A percentile compares a stretch with the other conserved stretches of the same genome.
Evolutionary conservation across 2,888 invertebrate species (phyloP).

Genomic region (Eurytoma adleriae): DNA sequence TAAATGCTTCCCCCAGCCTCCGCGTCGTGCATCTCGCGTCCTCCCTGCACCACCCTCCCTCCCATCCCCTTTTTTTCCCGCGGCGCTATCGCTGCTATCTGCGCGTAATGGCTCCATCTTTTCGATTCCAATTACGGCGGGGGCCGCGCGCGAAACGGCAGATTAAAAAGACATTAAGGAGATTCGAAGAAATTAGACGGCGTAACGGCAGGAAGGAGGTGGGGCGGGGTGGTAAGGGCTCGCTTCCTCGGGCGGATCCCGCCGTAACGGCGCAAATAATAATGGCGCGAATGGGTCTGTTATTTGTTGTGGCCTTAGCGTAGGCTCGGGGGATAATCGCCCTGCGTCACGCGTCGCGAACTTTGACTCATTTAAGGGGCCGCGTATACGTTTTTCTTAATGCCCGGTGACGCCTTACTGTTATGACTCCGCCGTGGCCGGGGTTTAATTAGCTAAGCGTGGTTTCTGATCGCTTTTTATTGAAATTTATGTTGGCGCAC

Average conservation of each 20-base stretch:
- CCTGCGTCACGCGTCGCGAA: not conserved
- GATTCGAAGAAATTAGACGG: slow-evolving; percentile 46
- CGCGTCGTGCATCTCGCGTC: slow-evolving; percentile 50
- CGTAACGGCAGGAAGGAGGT: not conserved
- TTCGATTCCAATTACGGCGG: slow-evolving; percentile 14
- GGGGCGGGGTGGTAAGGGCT: not conserved
- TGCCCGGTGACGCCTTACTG: not conserved
- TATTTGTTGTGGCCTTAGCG: slow-evolving; percentile 7
- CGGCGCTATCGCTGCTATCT: slow-evolving; percentile 1
- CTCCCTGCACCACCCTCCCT: slow-evolving; percentile 28
- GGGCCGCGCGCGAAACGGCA: slow-evolving; percentile 1
- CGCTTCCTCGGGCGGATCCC: not conserved
- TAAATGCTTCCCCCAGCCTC: not conserved
- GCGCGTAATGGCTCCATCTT: slow-evolving; percentile 18
- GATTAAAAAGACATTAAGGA: slow-evolving; percentile 46
- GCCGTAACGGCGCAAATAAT: not conserved
- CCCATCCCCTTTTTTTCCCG: not conserved
- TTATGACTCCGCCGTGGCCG: not conserved
- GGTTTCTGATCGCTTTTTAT: not conserved
- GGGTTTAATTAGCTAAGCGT: slow-evolving; percentile 1
- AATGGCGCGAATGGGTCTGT: slow-evolving; percentile 37
- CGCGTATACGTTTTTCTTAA: not conserved
- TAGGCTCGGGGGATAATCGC: slow-evolving; percentile 5
- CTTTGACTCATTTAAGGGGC: too few species aligned
- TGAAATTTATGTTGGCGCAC: too few species aligned